A percentile compares a stretch with the other conserved stretches of the same genome.
Conservation (phyloP, 2,113 vertebrate genomes). For the Megaceryle maxima region DNA sequence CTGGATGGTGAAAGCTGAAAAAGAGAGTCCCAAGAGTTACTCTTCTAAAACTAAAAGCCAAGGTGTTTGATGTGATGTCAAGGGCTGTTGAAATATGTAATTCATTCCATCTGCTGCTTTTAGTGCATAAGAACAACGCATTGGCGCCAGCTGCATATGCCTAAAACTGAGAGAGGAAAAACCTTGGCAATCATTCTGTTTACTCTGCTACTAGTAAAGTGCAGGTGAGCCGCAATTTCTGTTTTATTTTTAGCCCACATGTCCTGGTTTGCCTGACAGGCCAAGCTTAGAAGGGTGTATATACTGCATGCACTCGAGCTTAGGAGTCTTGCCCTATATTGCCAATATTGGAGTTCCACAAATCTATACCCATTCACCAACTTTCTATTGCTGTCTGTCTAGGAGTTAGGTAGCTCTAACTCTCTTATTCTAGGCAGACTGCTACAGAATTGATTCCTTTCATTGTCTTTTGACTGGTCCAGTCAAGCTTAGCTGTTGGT, state of each 20-base stretch:
- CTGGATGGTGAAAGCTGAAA: conserved; percentile 8
- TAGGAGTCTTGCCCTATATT: background rate
- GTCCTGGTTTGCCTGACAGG: conserved; percentile 1
- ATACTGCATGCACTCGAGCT: background rate
- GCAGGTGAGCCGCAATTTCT: conserved; percentile 23
- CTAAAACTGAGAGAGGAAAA: conserved; percentile 22
- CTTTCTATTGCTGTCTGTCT: background rate
- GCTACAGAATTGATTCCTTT: background rate
- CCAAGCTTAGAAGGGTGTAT: background rate
- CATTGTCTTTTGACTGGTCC: background rate
- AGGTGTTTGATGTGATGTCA: conserved; percentile 72
- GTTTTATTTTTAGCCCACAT: background rate
- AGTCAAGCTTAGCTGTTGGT: background rate
- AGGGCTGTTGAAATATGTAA: conserved; percentile 73
- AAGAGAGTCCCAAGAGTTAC: conserved; percentile 17
- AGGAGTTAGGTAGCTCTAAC: background rate
- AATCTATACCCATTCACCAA: background rate
- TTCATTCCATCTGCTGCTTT: conserved; percentile 68
- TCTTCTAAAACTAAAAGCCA: conserved; percentile 60
- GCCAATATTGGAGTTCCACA: background rate
- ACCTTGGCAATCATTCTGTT: conserved; percentile 28
- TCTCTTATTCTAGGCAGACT: background rate
- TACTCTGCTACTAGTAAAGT: conserved; percentile 6
- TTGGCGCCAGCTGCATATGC: conserved; percentile 45
- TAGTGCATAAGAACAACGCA: background rate